Base-by-base conservation (phyloP, 1,140 invertebrate species). In the Drosophila busckii region DNA sequence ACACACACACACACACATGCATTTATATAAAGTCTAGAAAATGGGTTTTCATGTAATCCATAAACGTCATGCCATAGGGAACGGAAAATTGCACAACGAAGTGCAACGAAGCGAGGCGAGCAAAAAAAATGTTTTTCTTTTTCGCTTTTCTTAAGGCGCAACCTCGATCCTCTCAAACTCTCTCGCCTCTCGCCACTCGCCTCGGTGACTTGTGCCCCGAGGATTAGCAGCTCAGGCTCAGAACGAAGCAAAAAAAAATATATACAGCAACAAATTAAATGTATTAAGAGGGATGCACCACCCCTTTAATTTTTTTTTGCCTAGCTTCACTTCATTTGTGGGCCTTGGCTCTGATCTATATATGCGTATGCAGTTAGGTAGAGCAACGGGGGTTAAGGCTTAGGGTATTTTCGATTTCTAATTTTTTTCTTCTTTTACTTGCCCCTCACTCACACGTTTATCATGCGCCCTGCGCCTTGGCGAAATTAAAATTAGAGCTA, bases 401-500 rank as follows among this genome's bases (percentile, higher is more conserved):
- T 44, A 55, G 31, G 67, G 55, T 28, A 25, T 41, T 35, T 49
- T 20, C 34, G 9, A 12, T 40, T 16, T 19, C 17, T 22, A 2
- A 8, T 23, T 29, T 40, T 9, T 19, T 4, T 46, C 15, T 31
- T 10, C 13, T 2, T 41, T 5, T 6, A 7, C 28, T 32, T 64
- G 44, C 20, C 22, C 45, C 31, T 38, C 19, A 17, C 12, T 35
- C 37, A 31, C 23, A 13, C n/a, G 26, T 44, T 48, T 46, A n/a
- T n/a, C n/a, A n/a, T n/a, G n/a, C 7, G 26, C 5, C 13, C 19
- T 4, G 17, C 40, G 17, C 53, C 16, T 50, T 49, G 50, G 59
- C 56, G 54, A 68, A 82, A 84, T 84, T 84, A 67, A 83, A 85
- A 85, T 85, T 85, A 85, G 82, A 85, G 65, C 82, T 71, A 71